A percentile compares a stretch with the other conserved stretches of the same genome.
Evolutionary conservation across 1,140 invertebrate genomes (phyloP).

Genomic region (Melitaea cinxia): DNA sequence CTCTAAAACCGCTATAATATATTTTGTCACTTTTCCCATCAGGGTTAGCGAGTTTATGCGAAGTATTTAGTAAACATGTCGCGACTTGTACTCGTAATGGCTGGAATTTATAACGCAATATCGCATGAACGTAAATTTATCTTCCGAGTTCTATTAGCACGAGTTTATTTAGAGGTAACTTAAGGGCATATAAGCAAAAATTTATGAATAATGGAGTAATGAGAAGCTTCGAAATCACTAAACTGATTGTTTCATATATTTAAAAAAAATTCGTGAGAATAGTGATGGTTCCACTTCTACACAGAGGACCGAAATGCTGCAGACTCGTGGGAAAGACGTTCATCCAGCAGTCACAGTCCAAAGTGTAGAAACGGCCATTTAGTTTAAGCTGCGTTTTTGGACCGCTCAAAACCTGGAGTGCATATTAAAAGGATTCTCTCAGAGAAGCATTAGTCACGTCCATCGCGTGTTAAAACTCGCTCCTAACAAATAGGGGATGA

Average conservation of each 20-base stretch:
- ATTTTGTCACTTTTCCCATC: neutral
- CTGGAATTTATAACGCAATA: neutral
- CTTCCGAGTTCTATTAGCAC: neutral
- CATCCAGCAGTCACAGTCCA: neutral
- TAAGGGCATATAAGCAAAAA: neutral
- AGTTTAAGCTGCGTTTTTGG: neutral
- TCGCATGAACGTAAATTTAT: neutral
- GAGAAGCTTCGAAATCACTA: neutral
- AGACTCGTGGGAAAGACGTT: constrained; percentile 7
- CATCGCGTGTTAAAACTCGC: constrained; percentile 15
- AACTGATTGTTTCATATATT: neutral
- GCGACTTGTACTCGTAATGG: neutral
- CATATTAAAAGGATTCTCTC: neutral
- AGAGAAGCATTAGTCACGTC: neutral
- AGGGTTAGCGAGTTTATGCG: neutral
- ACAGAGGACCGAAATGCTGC: neutral
- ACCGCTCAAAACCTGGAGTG: neutral
- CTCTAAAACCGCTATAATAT: neutral
- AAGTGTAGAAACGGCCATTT: neutral
- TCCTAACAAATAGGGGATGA: constrained; percentile 18
- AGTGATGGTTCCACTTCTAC: neutral
- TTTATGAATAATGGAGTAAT: constrained; percentile 4
- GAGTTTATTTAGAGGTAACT: neutral
- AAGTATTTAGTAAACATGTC: neutral
- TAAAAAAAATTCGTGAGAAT: constrained; percentile 3